phyloP scores from a whole-genome alignment of 2,888 invertebrate genomes.

The Dynastes hyllus region DNA sequence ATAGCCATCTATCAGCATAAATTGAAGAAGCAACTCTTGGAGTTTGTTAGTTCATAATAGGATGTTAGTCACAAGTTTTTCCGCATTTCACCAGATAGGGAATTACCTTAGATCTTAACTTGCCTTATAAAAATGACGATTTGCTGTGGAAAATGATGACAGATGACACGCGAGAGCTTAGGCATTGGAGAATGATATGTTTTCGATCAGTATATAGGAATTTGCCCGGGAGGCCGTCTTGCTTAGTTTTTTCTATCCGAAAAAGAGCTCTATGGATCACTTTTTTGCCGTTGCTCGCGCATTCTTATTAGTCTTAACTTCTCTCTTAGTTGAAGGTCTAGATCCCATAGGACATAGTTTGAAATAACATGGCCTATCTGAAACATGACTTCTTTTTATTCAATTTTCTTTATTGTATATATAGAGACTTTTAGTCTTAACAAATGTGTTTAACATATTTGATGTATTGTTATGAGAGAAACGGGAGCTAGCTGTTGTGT shows the following conservation, averaged over 20 bases:
- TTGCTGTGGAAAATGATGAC: conserved; percentile 11
- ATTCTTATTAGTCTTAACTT: neutral
- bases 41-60: no score
- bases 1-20: no score
- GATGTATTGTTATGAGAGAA: no score
- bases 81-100: neutral
- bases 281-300: neutral
- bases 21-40: no score
- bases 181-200: no score
- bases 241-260: no score
- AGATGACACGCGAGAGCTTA: no score
- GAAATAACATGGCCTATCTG: conserved; percentile 34
- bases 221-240: neutral
- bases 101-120: neutral
- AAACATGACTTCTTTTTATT: neutral
- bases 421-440: no score
- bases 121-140: conserved; percentile 12
- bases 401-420: no score
- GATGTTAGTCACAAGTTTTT: no score
- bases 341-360: conserved; percentile 21
- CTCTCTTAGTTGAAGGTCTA: neutral
- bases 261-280: no score
- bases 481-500: neutral
- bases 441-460: no score
- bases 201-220: neutral